A percentile compares a stretch with the other conserved stretches of the same genome.
phyloP scores from a whole-genome alignment of 2,888 invertebrate species.

The Amphipyra tragopoginis region DNA sequence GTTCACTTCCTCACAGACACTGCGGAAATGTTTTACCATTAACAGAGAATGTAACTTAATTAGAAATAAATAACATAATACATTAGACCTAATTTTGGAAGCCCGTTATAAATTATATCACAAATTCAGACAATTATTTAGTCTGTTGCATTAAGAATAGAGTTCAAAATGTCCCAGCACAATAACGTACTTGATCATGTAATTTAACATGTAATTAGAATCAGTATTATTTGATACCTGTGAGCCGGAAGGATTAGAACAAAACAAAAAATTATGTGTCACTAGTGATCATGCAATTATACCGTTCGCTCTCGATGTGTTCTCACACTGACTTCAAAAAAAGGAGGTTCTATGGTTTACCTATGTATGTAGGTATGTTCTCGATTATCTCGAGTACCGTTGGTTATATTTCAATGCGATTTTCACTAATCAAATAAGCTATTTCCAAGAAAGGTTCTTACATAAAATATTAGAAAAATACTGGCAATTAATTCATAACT shows the following conservation, averaged over 20 bases:
- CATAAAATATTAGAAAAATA: too few relatives aligned
- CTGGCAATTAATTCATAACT: too few relatives aligned
- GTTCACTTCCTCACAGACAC: conserved; percentile 10
- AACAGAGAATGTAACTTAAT: conserved; percentile 19
- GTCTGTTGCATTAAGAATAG: not conserved
- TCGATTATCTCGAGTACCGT: too few relatives aligned
- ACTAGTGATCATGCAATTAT: not conserved
- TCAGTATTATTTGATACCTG: conserved; percentile 22
- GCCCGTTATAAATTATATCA: not conserved
- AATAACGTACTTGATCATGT: not conserved
- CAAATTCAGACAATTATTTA: not conserved
- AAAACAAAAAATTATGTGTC: conserved; percentile 21
- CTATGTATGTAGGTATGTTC: too few relatives aligned
- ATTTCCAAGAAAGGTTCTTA: too few relatives aligned
- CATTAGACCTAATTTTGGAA: conserved; percentile 1
- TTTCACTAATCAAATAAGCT: too few relatives aligned
- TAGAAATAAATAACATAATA: too few relatives aligned
- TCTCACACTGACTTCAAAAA: not conserved
- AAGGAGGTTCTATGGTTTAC: too few relatives aligned
- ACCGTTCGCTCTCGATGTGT: not conserved
- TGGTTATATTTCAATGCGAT: too few relatives aligned
- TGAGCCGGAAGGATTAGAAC: conserved; percentile 8
- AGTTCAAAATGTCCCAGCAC: conserved; percentile 6
- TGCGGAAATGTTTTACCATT: conserved; percentile 19
- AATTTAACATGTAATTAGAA: conserved; percentile 26